phyloP scores from a whole-genome alignment of 2,113 vertebrate genomes.

The Isurus oxyrinchus region DNA sequence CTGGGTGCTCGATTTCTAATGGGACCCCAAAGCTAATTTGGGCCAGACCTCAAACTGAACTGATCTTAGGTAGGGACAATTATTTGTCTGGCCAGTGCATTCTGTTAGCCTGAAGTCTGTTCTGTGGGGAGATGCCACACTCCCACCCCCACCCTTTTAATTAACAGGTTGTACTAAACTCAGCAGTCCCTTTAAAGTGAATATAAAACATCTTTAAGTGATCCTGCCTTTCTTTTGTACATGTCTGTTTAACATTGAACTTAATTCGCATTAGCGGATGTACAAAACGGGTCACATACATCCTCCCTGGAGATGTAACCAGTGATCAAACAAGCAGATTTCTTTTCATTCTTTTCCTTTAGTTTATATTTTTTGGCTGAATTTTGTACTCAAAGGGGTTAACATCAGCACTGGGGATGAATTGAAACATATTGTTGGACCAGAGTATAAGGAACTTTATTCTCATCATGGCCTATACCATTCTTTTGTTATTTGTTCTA shows the following conservation, averaged over 20 bases:
- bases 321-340: neutral
- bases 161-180: neutral
- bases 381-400: neutral
- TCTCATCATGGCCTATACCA: neutral
- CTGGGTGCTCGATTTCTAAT: neutral
- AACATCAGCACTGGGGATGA: neutral
- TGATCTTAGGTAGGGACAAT: neutral
- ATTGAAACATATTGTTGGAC: neutral
- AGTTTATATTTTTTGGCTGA: neutral
- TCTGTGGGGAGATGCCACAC: neutral
- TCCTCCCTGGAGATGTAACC: slow-evolving; percentile 9
- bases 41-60: neutral
- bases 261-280: neutral
- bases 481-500: neutral
- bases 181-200: neutral
- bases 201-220: neutral
- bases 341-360: neutral
- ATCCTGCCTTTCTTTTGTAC: neutral
- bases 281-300: neutral
- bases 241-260: neutral
- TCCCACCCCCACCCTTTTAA: neutral
- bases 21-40: neutral
- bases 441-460: neutral
- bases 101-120: neutral
- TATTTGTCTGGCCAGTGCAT: neutral